A percentile compares a stretch with the other conserved stretches of the same genome.
Evolutionary conservation across 2,797 vertebrate genomes (phyloP).

Genomic region (Phrynocephalus vlangalii): DNA sequence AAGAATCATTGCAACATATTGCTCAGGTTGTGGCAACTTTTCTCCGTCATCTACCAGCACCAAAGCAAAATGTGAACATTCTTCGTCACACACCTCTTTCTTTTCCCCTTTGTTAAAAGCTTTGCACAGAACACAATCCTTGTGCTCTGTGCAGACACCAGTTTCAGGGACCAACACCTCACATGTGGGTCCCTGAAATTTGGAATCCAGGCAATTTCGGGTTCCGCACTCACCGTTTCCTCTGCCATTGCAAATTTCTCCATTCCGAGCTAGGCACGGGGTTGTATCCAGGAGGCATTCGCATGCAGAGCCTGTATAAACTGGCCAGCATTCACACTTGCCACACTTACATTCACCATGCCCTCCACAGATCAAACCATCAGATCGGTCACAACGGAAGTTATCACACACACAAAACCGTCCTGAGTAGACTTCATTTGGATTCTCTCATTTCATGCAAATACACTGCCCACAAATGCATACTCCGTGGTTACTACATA

Average conservation of each 20-base stretch:
- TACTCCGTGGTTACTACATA: constrained; percentile 96
- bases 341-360: constrained; percentile 92
- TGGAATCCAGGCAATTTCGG: constrained; percentile 92
- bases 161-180: constrained; percentile 87
- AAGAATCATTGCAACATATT: constrained; percentile 84
- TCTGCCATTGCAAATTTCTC: constrained; percentile 93
- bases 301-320: constrained; percentile 93
- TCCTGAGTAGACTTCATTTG: constrained; percentile 91
- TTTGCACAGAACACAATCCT: constrained; percentile 93
- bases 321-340: constrained; percentile 89
- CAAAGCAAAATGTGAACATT: constrained; percentile 86
- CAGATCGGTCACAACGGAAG: constrained; percentile 96
- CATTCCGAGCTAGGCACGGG: constrained; percentile 87
- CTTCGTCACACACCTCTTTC: constrained; percentile 83
- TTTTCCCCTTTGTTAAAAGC: constrained; percentile 91
- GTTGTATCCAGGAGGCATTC: constrained; percentile 90
- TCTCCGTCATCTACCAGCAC: constrained; percentile 83
- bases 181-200: constrained; percentile 94
- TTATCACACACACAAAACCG: constrained; percentile 98
- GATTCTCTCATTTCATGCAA: constrained; percentile 93
- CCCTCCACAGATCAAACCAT: constrained; percentile 95
- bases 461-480: constrained; percentile 97
- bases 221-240: constrained; percentile 89
- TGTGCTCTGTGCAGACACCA: constrained; percentile 92
- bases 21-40: constrained; percentile 88